Evolutionary conservation across 2,113 vertebrate species (phyloP).

Genomic region (Himantopus leucocephalus): DNA sequence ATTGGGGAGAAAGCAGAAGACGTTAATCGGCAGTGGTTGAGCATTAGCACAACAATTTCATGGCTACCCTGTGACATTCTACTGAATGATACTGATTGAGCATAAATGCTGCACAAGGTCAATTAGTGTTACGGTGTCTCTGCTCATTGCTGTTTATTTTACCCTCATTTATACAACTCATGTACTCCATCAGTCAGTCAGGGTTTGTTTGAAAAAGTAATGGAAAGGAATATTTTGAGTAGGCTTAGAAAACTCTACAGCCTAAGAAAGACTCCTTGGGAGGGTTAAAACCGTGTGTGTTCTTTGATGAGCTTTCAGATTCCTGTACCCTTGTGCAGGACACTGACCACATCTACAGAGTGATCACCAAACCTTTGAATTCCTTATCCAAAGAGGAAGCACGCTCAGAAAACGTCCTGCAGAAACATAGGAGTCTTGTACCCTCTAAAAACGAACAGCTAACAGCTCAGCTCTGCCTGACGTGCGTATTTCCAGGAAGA

Average conservation of each 20-base stretch:
- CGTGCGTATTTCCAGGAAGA: not conserved
- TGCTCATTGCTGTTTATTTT: not conserved
- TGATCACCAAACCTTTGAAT: not conserved
- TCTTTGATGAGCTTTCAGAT: not conserved
- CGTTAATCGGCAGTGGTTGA: not conserved
- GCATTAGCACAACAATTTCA: not conserved
- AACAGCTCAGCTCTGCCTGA: not conserved
- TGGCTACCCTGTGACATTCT: not conserved
- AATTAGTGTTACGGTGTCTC: not conserved
- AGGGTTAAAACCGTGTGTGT: not conserved
- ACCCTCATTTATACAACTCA: not conserved
- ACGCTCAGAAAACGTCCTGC: not conserved
- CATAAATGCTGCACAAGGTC: not conserved
- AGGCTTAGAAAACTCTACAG: not conserved
- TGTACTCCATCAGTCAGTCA: rapidly evolving
- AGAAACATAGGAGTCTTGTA: not conserved
- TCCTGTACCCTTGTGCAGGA: not conserved
- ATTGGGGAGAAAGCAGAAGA: not conserved
- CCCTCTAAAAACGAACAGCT: not conserved
- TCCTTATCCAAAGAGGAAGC: not conserved
- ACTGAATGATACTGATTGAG: not conserved
- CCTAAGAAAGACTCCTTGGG: not conserved
- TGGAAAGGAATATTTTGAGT: not conserved
- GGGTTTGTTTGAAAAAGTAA: not conserved
- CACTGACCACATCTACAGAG: not conserved